Percentiles rank a stretch among this genome's conserved stretches.
Conservation (phyloP, 2,113 vertebrate genomes). For the Pollimyrus isidori region DNA sequence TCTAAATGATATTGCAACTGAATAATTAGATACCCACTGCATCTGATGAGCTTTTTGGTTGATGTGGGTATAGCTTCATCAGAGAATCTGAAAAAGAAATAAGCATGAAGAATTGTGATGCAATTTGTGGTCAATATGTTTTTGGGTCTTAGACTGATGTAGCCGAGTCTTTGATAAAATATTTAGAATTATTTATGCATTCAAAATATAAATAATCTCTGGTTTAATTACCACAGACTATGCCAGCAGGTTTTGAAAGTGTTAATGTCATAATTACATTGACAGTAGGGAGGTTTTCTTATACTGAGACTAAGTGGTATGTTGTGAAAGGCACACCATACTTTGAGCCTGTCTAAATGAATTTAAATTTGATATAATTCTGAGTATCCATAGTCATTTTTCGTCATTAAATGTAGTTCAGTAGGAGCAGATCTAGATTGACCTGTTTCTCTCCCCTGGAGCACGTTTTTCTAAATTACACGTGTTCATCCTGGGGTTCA, state of each 20-base stretch:
- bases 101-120: neutral
- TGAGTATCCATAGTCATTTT: neutral
- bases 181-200: constrained; percentile 10
- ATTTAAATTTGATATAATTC: neutral
- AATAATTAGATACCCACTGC: neutral
- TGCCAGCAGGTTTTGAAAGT: neutral
- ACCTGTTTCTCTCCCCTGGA: neutral
- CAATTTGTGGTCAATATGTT: constrained; percentile 7
- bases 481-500: neutral
- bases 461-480: neutral
- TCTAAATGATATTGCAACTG: neutral
- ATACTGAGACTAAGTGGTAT: neutral
- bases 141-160: neutral
- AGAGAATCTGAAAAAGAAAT: neutral
- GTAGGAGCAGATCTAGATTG: neutral
- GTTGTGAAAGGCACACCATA: neutral
- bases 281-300: neutral
- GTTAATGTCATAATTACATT: neutral
- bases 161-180: constrained; percentile 1
- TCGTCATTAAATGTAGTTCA: neutral
- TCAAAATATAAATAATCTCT: constrained; percentile 8
- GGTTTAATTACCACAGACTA: constrained; percentile 2
- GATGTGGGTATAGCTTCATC: neutral
- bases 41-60: neutral
- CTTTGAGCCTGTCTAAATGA: neutral